Conservation (phyloP, 2,888 invertebrate genomes). For the Callimorpha dominula region DNA sequence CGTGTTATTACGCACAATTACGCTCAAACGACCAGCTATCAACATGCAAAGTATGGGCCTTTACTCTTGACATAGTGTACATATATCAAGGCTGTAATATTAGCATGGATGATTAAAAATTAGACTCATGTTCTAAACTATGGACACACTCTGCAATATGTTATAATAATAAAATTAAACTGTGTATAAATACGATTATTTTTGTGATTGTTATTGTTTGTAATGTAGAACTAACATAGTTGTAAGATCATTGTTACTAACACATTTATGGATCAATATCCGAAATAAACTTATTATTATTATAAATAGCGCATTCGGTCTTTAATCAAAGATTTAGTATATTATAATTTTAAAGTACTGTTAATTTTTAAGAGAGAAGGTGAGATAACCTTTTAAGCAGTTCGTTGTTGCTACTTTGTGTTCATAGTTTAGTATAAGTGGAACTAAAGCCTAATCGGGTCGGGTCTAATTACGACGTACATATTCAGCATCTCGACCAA, state of each 20-base stretch:
- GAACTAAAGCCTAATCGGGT: neutral
- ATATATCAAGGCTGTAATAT: neutral
- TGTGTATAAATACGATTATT: neutral
- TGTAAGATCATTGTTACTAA: too few species aligned
- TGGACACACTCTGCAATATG: neutral
- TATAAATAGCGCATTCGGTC: too few species aligned
- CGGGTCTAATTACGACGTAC: too few species aligned
- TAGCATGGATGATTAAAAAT: constrained; percentile 5
- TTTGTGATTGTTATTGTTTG: too few species aligned
- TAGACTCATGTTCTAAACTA: neutral
- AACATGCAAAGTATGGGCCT: constrained; percentile 5
- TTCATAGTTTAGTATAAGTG: neutral
- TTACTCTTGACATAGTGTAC: constrained; percentile 20
- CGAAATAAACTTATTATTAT: too few species aligned
- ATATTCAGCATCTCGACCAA: too few species aligned
- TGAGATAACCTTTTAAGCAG: neutral
- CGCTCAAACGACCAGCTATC: constrained; percentile 25
- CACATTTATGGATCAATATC: too few species aligned
- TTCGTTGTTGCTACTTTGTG: neutral
- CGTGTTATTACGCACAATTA: constrained; percentile 37
- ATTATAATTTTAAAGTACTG: too few species aligned
- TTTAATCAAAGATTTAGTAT: too few species aligned
- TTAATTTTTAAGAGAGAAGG: neutral
- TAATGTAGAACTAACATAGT: too few species aligned
- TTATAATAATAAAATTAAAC: neutral